phyloP scores from a whole-genome alignment of 2,113 vertebrate genomes.

The Neolamprologus toae region DNA sequence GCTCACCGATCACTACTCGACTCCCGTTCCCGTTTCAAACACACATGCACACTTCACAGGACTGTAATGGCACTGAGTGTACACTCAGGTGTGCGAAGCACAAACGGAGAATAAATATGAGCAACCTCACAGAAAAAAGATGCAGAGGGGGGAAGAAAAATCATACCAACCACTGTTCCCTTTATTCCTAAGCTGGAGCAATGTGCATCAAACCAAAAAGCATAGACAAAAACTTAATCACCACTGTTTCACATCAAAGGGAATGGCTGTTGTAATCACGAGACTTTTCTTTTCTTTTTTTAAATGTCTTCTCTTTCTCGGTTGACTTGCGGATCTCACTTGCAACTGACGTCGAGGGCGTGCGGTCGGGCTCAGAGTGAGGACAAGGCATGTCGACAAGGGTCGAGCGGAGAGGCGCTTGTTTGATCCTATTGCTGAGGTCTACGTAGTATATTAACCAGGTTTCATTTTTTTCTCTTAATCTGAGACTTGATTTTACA shows the following conservation, averaged over 20 bases:
- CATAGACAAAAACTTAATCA: constrained; percentile 52
- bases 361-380: neutral
- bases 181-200: constrained; percentile 67
- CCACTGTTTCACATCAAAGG: constrained; percentile 61
- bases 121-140: constrained; percentile 25
- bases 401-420: neutral
- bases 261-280: constrained; percentile 55
- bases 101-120: neutral
- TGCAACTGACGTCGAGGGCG: neutral
- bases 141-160: neutral
- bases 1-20: constrained; percentile 6
- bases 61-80: constrained; percentile 44
- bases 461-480: constrained; percentile 57
- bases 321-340: constrained; percentile 26
- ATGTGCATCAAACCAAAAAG: constrained; percentile 75
- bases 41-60: constrained; percentile 31
- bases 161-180: constrained; percentile 69
- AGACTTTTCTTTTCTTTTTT: constrained; percentile 4
- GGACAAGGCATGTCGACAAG: neutral
- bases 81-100: constrained; percentile 46
- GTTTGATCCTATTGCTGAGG: constrained; percentile 55
- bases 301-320: neutral
- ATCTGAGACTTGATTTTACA: constrained; percentile 58
- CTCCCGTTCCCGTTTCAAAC: neutral
- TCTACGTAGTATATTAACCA: constrained; percentile 55